Evolutionary conservation across 1,140 invertebrate species (phyloP), one percentile per base, ranked within the genome.

Genomic region (Heliconius congener): DNA sequence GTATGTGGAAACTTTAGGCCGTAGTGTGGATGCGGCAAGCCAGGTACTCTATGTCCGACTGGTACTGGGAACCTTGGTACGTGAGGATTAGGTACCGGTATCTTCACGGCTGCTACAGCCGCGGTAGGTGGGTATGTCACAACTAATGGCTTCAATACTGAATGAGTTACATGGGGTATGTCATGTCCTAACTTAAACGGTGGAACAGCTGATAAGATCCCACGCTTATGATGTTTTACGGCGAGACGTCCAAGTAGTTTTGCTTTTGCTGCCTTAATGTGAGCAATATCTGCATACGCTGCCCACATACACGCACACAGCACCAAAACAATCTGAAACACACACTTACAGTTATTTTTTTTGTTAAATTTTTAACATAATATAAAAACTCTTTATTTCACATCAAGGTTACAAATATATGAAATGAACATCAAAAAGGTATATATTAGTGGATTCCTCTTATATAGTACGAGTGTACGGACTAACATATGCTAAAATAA

Each of bases 101-200:
- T 91, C 79, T 95, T 95, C 1, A 95, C 90, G 8, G 91, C 89
- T 2, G 93, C 83, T 0, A 93, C 92, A 2, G 94, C 83, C 1
- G 94, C 93, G 9, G 93, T 91, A 0, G 94, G 92, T 1, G 94
- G 94, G 79, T 95, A 95, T 8, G 89, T 88, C 1, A 95, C 93
- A 6, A 95, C 88, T 6, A 95, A 80, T 0, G 94, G 94, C 72
- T 95, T 95, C 1, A 95, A 78, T 1, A 95, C 86, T 0, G 94
- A 95, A 76, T 95, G 94, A 1, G 91, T 93, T 16, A 95, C 91
- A 18, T 86, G 86, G 0, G 94, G 93, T 75, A 94, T 91, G 70
- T 95, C 94, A 75, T 94, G 88, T 18, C 94, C 94, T 1, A 94
- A 86, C 70, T 95, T 95, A 83, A 88, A 95, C 8, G 94, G 87